Percentiles rank a stretch among this genome's conserved stretches.
Evolutionary conservation across 1,140 invertebrate species (phyloP).

Genomic region (Brachionus manjavacas): DNA sequence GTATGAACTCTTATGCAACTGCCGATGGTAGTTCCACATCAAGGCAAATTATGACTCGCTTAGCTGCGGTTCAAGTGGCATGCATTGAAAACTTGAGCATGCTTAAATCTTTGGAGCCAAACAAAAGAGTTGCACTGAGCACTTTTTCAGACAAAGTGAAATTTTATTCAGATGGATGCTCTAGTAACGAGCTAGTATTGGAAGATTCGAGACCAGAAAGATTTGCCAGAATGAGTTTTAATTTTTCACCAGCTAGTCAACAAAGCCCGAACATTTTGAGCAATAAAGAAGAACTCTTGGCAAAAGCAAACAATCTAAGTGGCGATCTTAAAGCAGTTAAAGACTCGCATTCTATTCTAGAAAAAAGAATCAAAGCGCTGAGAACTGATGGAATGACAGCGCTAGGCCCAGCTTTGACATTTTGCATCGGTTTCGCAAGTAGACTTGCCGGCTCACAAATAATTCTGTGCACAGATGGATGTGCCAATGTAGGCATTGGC

Average conservation of each 20-base stretch:
- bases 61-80: conserved; percentile 49
- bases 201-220: neutral
- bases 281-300: conserved; percentile 45
- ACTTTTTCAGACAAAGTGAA: conserved; percentile 48
- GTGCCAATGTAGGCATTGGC: conserved; percentile 54
- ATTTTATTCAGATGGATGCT: conserved; percentile 47
- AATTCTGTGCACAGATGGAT: conserved; percentile 54
- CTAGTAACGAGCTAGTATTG: neutral
- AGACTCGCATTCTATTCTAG: conserved; percentile 45
- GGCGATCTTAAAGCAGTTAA: conserved; percentile 45
- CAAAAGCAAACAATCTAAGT: conserved; percentile 44
- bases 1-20: conserved; percentile 47
- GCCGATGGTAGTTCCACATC: conserved; percentile 46
- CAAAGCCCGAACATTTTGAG: conserved; percentile 17
- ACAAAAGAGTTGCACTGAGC: conserved; percentile 48
- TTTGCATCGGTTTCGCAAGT: conserved; percentile 49
- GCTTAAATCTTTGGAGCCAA: conserved; percentile 48
- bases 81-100: conserved; percentile 48
- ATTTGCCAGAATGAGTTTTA: too few relatives aligned
- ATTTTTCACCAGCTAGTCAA: neutral
- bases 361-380: conserved; percentile 45
- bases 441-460: conserved; percentile 53
- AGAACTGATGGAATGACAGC: conserved; percentile 49
- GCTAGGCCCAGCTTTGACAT: conserved; percentile 51
- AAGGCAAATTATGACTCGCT: conserved; percentile 44